Evolutionary conservation across 2,113 vertebrate genomes (phyloP).

Genomic region (Uropsilus gracilis): DNA sequence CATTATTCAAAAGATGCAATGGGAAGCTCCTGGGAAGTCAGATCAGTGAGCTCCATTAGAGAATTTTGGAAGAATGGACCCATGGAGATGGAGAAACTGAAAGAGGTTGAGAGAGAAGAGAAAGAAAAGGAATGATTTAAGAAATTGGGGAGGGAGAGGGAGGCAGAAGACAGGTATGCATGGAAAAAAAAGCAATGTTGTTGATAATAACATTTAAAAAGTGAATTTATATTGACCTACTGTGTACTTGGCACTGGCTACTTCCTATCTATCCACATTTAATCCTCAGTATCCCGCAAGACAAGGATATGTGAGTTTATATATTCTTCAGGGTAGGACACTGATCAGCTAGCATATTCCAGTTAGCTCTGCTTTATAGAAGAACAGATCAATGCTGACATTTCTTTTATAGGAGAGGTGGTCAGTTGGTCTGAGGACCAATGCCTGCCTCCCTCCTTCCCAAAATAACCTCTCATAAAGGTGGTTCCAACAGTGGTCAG

Average conservation of each 20-base stretch:
- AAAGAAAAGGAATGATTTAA: not conserved
- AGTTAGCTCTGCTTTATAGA: not conserved
- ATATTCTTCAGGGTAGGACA: not conserved
- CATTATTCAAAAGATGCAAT: not conserved
- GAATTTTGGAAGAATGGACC: not conserved
- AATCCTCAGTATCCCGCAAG: not conserved
- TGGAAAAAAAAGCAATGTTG: not conserved
- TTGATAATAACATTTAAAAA: not conserved
- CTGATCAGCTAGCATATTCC: not conserved
- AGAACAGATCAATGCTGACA: not conserved
- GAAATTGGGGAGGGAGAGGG: too few species aligned
- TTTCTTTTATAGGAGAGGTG: not conserved
- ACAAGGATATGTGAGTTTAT: not conserved
- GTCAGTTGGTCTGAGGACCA: not conserved
- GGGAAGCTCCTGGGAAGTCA: not conserved
- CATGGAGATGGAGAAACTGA: not conserved
- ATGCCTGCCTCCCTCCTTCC: too few species aligned
- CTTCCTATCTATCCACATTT: not conserved
- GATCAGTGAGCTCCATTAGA: not conserved
- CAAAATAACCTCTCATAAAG: too few species aligned
- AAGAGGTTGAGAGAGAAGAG: not conserved
- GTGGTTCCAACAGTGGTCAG: not conserved
- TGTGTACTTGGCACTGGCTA: not conserved
- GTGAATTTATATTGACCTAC: not conserved
- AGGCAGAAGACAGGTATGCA: not conserved